Conservation (phyloP, 2,888 invertebrate species). For the Apeira syringaria region DNA sequence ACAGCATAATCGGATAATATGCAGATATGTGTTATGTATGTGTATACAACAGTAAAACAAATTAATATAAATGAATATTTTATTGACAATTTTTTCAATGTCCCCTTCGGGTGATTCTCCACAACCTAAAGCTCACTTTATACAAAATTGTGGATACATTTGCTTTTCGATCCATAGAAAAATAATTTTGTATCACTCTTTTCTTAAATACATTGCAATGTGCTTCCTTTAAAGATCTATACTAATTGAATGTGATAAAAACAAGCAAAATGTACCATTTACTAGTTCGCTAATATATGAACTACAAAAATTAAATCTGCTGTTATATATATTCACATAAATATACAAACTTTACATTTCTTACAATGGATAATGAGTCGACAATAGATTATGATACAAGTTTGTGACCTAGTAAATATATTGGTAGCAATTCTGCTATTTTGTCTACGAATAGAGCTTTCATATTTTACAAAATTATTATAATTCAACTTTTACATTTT, state of each 20-base stretch:
- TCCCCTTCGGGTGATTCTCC: conserved; percentile 43
- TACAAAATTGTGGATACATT: conserved; percentile 34
- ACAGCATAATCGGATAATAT: too few species aligned
- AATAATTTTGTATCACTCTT: conserved; percentile 57
- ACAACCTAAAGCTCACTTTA: conserved; percentile 47
- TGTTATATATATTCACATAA: conserved; percentile 67
- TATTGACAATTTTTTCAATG: conserved; percentile 66
- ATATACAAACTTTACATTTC: conserved; percentile 53
- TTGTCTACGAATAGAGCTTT: conserved; percentile 21
- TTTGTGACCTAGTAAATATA: conserved; percentile 25
- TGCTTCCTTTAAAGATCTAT: conserved; percentile 27
- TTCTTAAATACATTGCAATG: conserved; percentile 65
- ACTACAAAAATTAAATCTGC: conserved; percentile 63
- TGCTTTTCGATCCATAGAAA: conserved; percentile 59
- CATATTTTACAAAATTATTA: too few species aligned
- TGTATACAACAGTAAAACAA: too few species aligned
- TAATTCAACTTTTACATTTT: too few species aligned
- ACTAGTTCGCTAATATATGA: conserved; percentile 48
- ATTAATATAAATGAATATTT: conserved; percentile 46
- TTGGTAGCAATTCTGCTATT: too few species aligned
- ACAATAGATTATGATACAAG: conserved; percentile 31
- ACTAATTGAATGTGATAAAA: conserved; percentile 12
- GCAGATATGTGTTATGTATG: too few species aligned
- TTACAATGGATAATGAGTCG: conserved; percentile 35
- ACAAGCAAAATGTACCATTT: conserved; percentile 24